Percentiles rank a stretch among this genome's conserved stretches.
Conservation (phyloP, 1,140 invertebrate genomes). For the Solenopsis fugax region DNA sequence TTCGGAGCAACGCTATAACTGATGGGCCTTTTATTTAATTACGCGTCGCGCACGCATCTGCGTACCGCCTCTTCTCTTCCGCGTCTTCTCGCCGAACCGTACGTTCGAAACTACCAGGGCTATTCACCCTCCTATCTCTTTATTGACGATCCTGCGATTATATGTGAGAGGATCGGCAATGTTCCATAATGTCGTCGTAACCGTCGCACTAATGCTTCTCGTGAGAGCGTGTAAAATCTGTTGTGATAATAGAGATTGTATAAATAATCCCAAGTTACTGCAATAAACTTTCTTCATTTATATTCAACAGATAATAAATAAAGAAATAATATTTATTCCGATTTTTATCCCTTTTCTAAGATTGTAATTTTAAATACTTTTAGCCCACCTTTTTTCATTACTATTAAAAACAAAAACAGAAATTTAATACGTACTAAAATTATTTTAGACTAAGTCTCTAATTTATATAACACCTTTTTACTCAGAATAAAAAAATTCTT, state of each 20-base stretch:
- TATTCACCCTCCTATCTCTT: constrained; percentile 60
- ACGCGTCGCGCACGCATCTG: constrained; percentile 72
- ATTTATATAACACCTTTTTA: neutral
- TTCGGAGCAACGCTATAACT: constrained; percentile 74
- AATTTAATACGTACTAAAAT: neutral
- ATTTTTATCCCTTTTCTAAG: neutral
- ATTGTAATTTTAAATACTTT: neutral
- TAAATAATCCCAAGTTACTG: neutral
- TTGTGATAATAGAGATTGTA: neutral
- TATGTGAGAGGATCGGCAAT: constrained; percentile 56
- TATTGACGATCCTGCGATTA: constrained; percentile 46
- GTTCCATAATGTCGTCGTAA: neutral
- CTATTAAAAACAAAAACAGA: neutral
- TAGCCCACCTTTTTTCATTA: neutral
- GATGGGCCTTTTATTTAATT: constrained; percentile 80
- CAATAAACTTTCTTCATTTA: neutral
- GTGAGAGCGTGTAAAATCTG: neutral
- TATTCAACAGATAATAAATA: neutral
- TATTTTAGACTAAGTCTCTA: neutral
- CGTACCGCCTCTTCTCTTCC: constrained; percentile 48
- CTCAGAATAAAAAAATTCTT: neutral
- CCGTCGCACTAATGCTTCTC: neutral
- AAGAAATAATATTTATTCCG: neutral
- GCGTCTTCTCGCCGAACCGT: constrained; percentile 31
- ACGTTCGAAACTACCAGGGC: constrained; percentile 59